Conservation (phyloP, 2,888 invertebrate genomes). For the Macrosoma leucophasiata region DNA sequence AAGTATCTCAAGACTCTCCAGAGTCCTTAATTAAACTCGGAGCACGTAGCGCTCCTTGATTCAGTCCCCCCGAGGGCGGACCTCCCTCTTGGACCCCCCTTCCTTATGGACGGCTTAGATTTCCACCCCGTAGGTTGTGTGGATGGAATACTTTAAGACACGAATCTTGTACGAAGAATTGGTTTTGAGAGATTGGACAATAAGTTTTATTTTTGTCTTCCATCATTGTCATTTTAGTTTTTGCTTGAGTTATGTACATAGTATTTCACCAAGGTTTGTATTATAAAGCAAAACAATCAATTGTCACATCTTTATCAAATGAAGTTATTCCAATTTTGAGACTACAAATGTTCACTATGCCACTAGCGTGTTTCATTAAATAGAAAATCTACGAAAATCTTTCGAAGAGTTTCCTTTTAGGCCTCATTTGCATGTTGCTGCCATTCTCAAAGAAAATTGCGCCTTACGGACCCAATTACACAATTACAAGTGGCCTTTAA, state of each 20-base stretch:
- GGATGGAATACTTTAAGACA: constrained; percentile 69
- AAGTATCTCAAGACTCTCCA: constrained; percentile 60
- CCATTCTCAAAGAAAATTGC: constrained; percentile 44
- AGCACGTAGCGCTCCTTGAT: constrained; percentile 74
- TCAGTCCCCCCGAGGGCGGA: constrained; percentile 59
- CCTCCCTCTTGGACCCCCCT: constrained; percentile 45
- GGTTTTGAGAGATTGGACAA: constrained; percentile 67
- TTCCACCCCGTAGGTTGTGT: constrained; percentile 67
- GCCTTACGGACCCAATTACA: constrained; percentile 56
- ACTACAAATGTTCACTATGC: too few species aligned
- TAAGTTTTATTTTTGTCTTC: constrained; percentile 47
- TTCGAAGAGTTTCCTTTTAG: too few species aligned
- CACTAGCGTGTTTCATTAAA: too few species aligned
- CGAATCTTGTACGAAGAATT: constrained; percentile 72
- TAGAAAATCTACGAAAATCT: constrained; percentile 39
- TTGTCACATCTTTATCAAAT: too few species aligned
- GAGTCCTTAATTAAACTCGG: constrained; percentile 72
- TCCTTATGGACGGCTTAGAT: constrained; percentile 75
- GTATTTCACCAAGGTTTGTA: too few species aligned
- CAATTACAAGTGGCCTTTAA: constrained; percentile 47
- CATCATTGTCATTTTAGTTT: constrained; percentile 20
- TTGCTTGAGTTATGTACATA: constrained; percentile 15
- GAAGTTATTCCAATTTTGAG: too few species aligned
- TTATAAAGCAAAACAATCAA: too few species aligned
- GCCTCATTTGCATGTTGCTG: constrained; percentile 43